Conservation (phyloP, 2,888 invertebrate species). For the Brachyptera risi region DNA sequence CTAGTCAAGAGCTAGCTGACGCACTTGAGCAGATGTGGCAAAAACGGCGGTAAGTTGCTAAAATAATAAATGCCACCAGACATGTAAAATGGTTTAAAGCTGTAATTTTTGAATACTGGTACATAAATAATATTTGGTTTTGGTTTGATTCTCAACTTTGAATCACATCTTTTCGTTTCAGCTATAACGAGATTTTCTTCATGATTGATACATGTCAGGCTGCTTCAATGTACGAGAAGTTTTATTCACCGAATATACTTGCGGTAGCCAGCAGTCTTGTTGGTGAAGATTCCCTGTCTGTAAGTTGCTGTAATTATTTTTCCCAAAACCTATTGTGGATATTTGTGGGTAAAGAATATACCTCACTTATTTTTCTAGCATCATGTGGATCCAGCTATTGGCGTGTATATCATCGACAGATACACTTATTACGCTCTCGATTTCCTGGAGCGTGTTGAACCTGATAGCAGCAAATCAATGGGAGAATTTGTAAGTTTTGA, state of each 20-base stretch:
- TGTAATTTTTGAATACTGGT: no score
- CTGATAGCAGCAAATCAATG: conserved; percentile 83
- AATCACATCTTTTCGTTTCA: no score
- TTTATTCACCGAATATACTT: conserved; percentile 96
- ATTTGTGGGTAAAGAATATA: neutral
- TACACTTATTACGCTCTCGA: conserved; percentile 97
- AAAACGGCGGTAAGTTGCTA: conserved; percentile 74
- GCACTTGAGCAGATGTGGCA: conserved; percentile 99
- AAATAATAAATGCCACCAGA: no score
- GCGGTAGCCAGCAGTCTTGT: conserved; percentile 96
- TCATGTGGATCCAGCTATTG: conserved; percentile 97
- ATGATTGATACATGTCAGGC: conserved; percentile 99
- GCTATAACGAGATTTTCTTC: conserved; percentile 96
- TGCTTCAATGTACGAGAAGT: conserved; percentile 95
- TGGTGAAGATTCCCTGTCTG: conserved; percentile 97
- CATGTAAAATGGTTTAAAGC: no score
- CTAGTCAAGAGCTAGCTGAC: conserved; percentile 96
- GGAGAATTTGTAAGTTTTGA: conserved; percentile 83
- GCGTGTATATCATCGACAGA: conserved; percentile 98
- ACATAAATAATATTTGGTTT: no score
- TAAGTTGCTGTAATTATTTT: no score
- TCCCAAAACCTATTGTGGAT: no score
- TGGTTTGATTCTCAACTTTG: no score
- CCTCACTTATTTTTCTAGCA: conserved; percentile 61
- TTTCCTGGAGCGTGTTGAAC: conserved; percentile 88